Conservation (phyloP, 2,797 vertebrate species). For the Vultur gryphus region DNA sequence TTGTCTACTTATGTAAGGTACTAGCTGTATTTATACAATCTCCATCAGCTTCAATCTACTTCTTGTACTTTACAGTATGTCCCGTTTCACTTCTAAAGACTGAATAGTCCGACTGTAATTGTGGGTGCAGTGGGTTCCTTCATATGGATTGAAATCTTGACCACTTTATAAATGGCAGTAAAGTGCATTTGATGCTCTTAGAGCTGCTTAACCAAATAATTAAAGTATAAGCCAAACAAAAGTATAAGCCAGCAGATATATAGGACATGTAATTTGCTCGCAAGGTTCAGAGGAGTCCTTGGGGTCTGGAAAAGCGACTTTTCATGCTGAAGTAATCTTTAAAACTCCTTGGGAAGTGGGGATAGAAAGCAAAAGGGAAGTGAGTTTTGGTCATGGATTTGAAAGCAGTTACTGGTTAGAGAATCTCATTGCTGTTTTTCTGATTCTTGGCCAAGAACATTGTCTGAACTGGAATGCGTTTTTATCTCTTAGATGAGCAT, state of each 20-base stretch:
- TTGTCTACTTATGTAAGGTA: neutral
- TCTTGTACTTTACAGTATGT: neutral
- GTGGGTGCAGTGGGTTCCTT: neutral
- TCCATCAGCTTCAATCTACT: neutral
- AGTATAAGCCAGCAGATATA: neutral
- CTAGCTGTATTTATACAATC: neutral
- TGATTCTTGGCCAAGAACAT: neutral
- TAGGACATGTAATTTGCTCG: neutral
- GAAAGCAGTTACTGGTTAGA: neutral
- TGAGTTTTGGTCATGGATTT: neutral
- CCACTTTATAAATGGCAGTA: neutral
- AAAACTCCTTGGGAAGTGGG: neutral
- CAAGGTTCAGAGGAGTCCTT: neutral
- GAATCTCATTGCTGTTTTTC: neutral
- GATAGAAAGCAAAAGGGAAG: neutral
- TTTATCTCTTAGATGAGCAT: neutral
- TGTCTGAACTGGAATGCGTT: neutral
- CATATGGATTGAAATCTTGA: neutral
- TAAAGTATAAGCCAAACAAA: neutral
- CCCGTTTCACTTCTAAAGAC: neutral
- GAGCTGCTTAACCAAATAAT: neutral
- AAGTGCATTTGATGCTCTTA: neutral
- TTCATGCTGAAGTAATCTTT: neutral
- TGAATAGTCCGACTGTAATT: neutral
- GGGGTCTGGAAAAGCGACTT: neutral